Base-by-base conservation (phyloP, 2,797 vertebrate genomes). In the Amazona ochrocephala region DNA sequence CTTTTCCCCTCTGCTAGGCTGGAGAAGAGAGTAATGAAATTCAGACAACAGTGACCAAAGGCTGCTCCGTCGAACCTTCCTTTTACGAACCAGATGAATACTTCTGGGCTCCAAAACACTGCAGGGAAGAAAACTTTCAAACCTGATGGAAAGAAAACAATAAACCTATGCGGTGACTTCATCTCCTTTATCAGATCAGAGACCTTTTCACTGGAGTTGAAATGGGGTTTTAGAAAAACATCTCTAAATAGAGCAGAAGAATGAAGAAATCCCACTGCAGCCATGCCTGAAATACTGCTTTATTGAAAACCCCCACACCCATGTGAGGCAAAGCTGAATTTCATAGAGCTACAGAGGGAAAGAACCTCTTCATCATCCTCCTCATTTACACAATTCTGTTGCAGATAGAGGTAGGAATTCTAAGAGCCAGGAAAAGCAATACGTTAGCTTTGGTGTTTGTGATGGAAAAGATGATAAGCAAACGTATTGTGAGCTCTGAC, bases 11-110 rank as follows among this genome's bases (percentile, higher is more conserved):
- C 96, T 94, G 87, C 96, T 96, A 93, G 96, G 97, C 97, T 97
- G 95, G 94, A 97, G 97, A 97, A 80, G 80, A 7, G 81, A 95
- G 87, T 97, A 98, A 97, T 97, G 96, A 98, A 98, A 98, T 95
- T 97, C 97, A 98, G 98, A 97, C 96, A 91, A 60, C 64, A 24
- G 90, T 94, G 97, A 97, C 95, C 90, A 70, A 94, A 97, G 84
- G 72, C 93, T 45, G 83, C 81, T 88, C 87, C 0, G 14, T 71
- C 89, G 94, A 93, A 75, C 76, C 78, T 95, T 73, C 85, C 88
- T 93, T 81, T 88, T 88, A 89, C 82, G 65, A 94, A 96, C 90
- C 89, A 39, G 44, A 89, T 73, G 91, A 96, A 94, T 95, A 77
- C 92, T 96, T 93, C 81, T 88, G 96, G 95, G 95, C 95, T 90